Percentiles rank a stretch among this genome's conserved stretches.
Evolutionary conservation across 2,113 vertebrate genomes (phyloP).

Genomic region (Oryzias woworae): DNA sequence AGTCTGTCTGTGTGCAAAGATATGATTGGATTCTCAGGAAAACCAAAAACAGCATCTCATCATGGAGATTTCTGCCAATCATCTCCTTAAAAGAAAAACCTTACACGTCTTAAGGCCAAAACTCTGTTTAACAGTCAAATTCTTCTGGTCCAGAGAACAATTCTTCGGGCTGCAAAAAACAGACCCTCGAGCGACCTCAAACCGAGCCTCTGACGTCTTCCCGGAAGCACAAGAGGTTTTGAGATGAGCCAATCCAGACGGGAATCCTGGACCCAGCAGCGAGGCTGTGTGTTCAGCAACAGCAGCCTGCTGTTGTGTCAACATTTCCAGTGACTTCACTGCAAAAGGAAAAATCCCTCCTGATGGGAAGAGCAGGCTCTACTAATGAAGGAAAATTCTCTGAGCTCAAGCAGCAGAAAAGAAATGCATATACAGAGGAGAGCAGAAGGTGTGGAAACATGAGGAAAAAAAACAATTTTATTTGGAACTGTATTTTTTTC

Average conservation of each 20-base stretch:
- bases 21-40: no score
- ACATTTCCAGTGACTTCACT: constrained; percentile 67
- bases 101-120: no score
- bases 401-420: constrained; percentile 18
- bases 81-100: no score
- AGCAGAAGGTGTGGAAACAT: constrained; percentile 2
- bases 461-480: background rate
- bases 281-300: constrained; percentile 29
- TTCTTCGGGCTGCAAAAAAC: constrained; percentile 35
- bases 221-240: constrained; percentile 11
- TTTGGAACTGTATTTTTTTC: no score
- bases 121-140: no score
- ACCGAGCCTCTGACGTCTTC: constrained; percentile 8
- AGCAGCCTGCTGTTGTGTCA: constrained; percentile 50
- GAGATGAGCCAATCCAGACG: constrained; percentile 23
- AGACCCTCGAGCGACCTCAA: constrained; percentile 14
- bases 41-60: no score
- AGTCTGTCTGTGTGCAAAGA: no score
- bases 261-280: constrained; percentile 36
- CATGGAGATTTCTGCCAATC: no score
- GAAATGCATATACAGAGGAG: constrained; percentile 15
- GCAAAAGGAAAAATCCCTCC: constrained; percentile 49
- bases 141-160: constrained; percentile 9
- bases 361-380: constrained; percentile 26
- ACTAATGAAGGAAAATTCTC: constrained; percentile 51